phyloP scores from a whole-genome alignment of 1,140 invertebrate species.

The Caenorhabditis remanei region DNA sequence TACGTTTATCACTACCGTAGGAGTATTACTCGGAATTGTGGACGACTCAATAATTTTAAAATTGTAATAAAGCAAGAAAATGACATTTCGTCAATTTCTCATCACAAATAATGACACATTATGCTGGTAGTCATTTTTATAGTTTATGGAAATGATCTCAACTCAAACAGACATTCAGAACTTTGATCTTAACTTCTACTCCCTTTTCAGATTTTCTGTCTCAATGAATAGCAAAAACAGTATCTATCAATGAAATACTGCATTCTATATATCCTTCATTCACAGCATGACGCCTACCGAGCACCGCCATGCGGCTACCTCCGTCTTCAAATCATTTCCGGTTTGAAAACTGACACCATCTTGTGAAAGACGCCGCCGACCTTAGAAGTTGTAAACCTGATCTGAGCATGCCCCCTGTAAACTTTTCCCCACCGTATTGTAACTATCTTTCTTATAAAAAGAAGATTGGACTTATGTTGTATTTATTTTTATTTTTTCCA shows the following conservation, averaged over 20 bases:
- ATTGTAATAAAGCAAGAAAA: background rate
- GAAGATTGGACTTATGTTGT: background rate
- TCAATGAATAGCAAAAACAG: too few relatives aligned
- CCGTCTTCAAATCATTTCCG: conserved; percentile 38
- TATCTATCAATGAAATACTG: too few relatives aligned
- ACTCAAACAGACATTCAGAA: too few relatives aligned
- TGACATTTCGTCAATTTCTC: background rate
- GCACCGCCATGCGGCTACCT: background rate
- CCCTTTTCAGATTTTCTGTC: too few relatives aligned
- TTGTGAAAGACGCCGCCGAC: background rate
- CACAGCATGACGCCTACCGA: background rate
- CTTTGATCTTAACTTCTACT: too few relatives aligned
- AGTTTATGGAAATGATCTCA: too few relatives aligned
- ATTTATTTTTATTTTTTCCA: background rate
- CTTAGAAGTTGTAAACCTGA: conserved; percentile 11
- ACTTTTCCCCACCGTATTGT: background rate
- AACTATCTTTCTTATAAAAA: background rate
- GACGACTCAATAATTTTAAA: too few relatives aligned
- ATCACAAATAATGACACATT: too few relatives aligned
- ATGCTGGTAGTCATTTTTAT: too few relatives aligned
- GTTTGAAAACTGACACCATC: conserved; percentile 31
- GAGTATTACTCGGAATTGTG: conserved; percentile 4
- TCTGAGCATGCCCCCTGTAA: background rate
- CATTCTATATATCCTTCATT: background rate
- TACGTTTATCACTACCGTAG: conserved; percentile 47